These are phyloP conservation scores for Dasysyrphus albostriatus DNA, from an alignment of 2,888 invertebrate species.

Conservation along the genomic window DNA sequence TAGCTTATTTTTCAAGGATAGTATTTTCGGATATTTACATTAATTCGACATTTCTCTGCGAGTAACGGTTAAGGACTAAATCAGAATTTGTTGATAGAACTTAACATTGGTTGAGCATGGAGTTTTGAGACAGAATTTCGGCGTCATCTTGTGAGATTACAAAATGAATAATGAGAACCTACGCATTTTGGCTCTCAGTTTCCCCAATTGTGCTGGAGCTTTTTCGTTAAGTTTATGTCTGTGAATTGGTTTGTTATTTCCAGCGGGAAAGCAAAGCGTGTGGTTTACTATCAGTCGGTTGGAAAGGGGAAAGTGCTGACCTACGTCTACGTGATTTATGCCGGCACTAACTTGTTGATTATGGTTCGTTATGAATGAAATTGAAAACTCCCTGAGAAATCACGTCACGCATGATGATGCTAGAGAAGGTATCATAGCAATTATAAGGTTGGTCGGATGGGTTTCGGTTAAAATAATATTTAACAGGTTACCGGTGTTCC, in stretches of 20 bases:
- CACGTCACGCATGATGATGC: background rate
- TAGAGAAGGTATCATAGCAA: background rate
- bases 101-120: slow-evolving; percentile 23
- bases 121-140: no score
- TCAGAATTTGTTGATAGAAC: slow-evolving; percentile 15
- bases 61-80: slow-evolving; percentile 62
- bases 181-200: slow-evolving; percentile 11
- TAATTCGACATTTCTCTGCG: slow-evolving; percentile 20
- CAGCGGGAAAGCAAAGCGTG: background rate
- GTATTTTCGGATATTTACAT: background rate
- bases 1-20: background rate
- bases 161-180: background rate
- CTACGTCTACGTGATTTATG: slow-evolving; percentile 20
- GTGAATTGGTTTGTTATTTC: background rate
- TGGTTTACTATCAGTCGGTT: background rate
- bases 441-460: background rate
- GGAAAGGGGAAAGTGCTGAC: background rate
- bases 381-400: slow-evolving; percentile 12
- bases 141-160: slow-evolving; percentile 29
- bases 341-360: slow-evolving; percentile 20
- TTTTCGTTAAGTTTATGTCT: slow-evolving; percentile 51
- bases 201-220: slow-evolving; percentile 32
- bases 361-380: slow-evolving; percentile 30
- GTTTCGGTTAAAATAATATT: background rate
- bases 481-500: background rate